These are phyloP conservation scores for Enoplosus armatus DNA, from an alignment of 2,797 vertebrate species.

Conservation along the genomic window DNA sequence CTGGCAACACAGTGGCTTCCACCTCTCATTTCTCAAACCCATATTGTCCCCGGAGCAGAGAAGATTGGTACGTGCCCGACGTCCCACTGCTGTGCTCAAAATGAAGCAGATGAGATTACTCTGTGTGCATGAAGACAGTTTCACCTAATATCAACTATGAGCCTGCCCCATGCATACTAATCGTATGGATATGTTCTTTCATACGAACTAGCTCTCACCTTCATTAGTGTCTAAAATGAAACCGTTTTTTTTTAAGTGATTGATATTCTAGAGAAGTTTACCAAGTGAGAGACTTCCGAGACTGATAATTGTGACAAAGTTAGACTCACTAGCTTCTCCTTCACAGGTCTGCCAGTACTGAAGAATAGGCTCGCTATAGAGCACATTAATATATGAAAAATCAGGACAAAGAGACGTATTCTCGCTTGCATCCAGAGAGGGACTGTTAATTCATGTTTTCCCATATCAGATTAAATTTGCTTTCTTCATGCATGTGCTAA, in stretches of 20 bases:
- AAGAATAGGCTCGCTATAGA: conserved; percentile 23
- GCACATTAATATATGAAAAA: conserved; percentile 39
- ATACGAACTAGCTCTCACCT: conserved; percentile 72
- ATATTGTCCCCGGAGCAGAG: conserved; percentile 75
- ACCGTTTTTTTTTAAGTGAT: conserved; percentile 63
- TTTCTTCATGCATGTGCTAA: conserved; percentile 72
- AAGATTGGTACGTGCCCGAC: conserved; percentile 72
- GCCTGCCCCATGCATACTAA: conserved; percentile 75
- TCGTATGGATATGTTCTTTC: conserved; percentile 64
- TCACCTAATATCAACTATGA: conserved; percentile 76
- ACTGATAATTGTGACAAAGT: conserved; percentile 63
- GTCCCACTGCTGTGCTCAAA: conserved; percentile 74
- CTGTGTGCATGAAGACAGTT: conserved; percentile 75
- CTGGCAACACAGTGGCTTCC: conserved; percentile 65
- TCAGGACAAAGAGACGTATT: conserved; percentile 29
- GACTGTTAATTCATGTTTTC: conserved; percentile 59
- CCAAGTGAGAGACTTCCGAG: conserved; percentile 55
- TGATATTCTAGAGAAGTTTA: conserved; percentile 71
- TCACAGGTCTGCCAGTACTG: conserved; percentile 27
- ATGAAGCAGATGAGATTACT: conserved; percentile 81
- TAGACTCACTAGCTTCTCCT: conserved; percentile 37
- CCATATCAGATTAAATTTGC: conserved; percentile 76
- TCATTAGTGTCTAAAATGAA: conserved; percentile 77
- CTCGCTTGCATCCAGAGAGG: conserved; percentile 39
- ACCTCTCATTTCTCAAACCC: conserved; percentile 76